phyloP scores from a whole-genome alignment of 2,797 vertebrate genomes.

The Xiphorhynchus erythropygius region DNA sequence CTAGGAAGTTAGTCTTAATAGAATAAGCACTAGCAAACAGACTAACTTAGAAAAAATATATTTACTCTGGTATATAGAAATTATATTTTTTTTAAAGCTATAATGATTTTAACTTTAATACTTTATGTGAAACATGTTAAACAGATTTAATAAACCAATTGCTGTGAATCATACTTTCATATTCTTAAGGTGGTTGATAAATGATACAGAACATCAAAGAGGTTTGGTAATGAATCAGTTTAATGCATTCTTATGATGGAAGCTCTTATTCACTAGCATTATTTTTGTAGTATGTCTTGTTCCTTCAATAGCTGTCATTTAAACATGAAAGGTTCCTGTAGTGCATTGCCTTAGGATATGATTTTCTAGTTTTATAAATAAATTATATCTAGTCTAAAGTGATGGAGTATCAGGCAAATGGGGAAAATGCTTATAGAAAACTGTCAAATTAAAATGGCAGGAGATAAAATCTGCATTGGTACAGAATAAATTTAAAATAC shows the following conservation, averaged over 20 bases:
- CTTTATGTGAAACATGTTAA: constrained; percentile 14
- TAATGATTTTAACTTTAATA: constrained; percentile 8
- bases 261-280: constrained; percentile 34
- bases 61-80: not conserved
- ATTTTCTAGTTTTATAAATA: constrained; percentile 69
- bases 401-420: constrained; percentile 25
- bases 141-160: constrained; percentile 16
- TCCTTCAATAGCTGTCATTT: constrained; percentile 66
- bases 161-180: constrained; percentile 43
- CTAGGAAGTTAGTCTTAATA: not conserved
- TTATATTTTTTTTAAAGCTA: rapidly evolving
- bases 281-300: constrained; percentile 56
- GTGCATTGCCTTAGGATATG: constrained; percentile 52
- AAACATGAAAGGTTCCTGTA: constrained; percentile 60
- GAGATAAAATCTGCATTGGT: constrained; percentile 15
- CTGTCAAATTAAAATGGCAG: constrained; percentile 27
- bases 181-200: constrained; percentile 49
- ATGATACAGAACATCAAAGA: constrained; percentile 49
- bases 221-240: constrained; percentile 43
- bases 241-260: constrained; percentile 53
- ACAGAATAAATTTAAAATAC: not conserved
- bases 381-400: constrained; percentile 44
- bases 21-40: not conserved
- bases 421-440: not conserved
- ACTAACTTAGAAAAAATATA: not conserved